Evolutionary conservation across 2,113 vertebrate genomes (phyloP).

Genomic region (Pseudopodoces humilis): DNA sequence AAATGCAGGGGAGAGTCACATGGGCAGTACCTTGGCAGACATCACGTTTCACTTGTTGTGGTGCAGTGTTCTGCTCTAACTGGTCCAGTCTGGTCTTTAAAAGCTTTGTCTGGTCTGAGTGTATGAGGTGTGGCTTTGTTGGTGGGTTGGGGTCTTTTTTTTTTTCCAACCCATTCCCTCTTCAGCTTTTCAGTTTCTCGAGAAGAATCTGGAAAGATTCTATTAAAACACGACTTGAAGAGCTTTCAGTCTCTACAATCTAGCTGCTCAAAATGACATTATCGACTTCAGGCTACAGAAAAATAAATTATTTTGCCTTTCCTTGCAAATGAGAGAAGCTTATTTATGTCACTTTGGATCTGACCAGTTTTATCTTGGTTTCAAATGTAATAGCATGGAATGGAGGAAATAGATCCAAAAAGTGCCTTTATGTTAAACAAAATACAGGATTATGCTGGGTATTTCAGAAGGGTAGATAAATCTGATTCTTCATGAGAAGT

Average conservation of each 20-base stretch:
- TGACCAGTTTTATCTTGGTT: background rate
- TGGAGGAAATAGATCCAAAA: background rate
- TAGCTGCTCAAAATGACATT: background rate
- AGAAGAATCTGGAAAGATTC: background rate
- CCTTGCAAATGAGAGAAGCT: background rate
- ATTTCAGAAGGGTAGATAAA: background rate
- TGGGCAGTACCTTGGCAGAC: background rate
- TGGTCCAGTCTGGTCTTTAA: background rate
- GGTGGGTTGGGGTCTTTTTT: background rate
- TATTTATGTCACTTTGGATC: background rate
- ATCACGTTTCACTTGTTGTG: background rate
- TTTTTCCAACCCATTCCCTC: background rate
- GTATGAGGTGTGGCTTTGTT: background rate
- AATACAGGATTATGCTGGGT: background rate
- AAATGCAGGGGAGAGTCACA: background rate
- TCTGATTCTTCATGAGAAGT: background rate
- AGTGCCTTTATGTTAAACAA: background rate
- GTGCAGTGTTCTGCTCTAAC: background rate
- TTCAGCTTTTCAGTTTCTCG: background rate
- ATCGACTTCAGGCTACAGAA: background rate
- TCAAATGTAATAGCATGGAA: background rate
- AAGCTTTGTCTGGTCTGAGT: background rate
- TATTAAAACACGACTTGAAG: background rate
- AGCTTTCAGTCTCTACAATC: background rate
- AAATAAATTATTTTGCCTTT: background rate